These are phyloP conservation scores for Eurystomus glaucurus DNA, from an alignment of 2,797 vertebrate species.

Conservation along the genomic window DNA sequence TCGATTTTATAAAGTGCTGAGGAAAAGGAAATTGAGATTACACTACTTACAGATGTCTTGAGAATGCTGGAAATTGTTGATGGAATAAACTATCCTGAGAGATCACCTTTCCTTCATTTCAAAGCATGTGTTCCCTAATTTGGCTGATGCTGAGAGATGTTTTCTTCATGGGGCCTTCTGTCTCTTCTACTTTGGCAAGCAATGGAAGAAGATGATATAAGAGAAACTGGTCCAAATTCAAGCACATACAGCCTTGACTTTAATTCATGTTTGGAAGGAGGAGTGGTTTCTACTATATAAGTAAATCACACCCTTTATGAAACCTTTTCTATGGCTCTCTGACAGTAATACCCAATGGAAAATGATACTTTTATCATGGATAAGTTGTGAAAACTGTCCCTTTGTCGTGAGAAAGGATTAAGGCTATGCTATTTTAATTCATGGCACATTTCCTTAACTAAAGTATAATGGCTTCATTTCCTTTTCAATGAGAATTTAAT, in stretches of 20 bases:
- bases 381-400: constrained; percentile 1
- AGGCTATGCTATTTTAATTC: neutral
- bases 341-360: neutral
- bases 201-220: constrained; percentile 33
- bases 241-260: neutral
- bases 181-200: constrained; percentile 52
- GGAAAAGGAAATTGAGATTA: constrained; percentile 71
- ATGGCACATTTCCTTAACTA: neutral
- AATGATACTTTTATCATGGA: neutral
- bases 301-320: constrained; percentile 24
- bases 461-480: neutral
- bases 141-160: constrained; percentile 60
- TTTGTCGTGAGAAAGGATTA: neutral
- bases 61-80: constrained; percentile 63
- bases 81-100: constrained; percentile 46
- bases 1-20: constrained; percentile 41
- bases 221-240: constrained; percentile 28
- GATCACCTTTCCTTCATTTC: constrained; percentile 73
- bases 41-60: constrained; percentile 54
- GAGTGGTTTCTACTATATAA: constrained; percentile 29
- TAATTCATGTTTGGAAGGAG: constrained; percentile 12
- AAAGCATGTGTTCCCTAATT: constrained; percentile 60
- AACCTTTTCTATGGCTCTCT: constrained; percentile 3
- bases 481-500: neutral
- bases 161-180: constrained; percentile 45